Base-by-base conservation (phyloP, 2,888 invertebrate species). In the Phlogophora meticulosa region DNA sequence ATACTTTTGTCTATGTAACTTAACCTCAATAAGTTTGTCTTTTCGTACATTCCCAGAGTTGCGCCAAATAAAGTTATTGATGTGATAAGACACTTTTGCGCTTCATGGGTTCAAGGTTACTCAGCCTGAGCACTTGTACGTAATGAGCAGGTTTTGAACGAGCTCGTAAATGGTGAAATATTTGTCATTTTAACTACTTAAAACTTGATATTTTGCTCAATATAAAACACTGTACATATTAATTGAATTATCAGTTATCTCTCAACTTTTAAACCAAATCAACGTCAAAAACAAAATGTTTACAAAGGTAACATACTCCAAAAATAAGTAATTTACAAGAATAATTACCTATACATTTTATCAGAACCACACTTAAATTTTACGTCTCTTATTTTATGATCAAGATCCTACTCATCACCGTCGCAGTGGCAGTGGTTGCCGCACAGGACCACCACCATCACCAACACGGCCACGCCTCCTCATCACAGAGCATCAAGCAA, bases 401-500 rank as follows among this genome's bases (percentile, higher is more conserved):
- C 1, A 67, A 67, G 69, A 68, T 67, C 10, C 36, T 67, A 4
- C 7, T 68, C n/a, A 43, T 43, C 36, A 56, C 56, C 4, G 17
- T 42, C 5, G 48, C 38, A 5, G 51, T 66, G 17, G 49, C 42
- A 11, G 42, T 22, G 0, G 49, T 56, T 0, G 32, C 5, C 7
- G 49, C 68, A 28, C 70, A 70, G 24, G 53, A 55, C 1, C 58
- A 70, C n/a, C 10, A 62, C 28, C 10, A 60, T 2, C 66, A 83
- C 7, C 70, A 74, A 7, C 77, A 85, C 43, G 80, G 72, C 10
- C 82, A 84, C 89, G 83, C 82, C 7, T 83, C 70, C 49, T 87
- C 88, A 5, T 87, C 89, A 3, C 91, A 91, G 66, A 88, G 83
- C 73, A 83, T 91, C 62, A 79, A 82, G 28, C 84, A 87, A 60